Conservation (phyloP, 1,140 invertebrate genomes). For the Phocides pigmalion region DNA sequence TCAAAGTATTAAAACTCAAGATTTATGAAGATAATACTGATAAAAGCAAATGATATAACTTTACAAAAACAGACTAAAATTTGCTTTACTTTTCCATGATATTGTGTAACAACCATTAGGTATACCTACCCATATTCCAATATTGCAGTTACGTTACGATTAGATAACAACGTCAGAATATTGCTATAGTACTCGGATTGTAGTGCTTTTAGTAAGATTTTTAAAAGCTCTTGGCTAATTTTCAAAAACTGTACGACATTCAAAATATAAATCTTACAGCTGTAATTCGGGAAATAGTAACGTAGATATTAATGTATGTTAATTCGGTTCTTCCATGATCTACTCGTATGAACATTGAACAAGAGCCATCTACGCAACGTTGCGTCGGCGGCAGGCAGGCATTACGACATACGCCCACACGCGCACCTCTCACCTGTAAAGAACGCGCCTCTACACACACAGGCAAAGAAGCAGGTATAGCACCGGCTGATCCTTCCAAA, state of each 20-base stretch:
- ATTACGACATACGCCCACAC: conserved; percentile 74
- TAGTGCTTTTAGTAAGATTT: not conserved
- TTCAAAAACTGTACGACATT: not conserved
- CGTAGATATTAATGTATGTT: too few relatives aligned
- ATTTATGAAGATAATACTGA: not conserved
- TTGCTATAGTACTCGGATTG: not conserved
- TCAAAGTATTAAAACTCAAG: too few relatives aligned
- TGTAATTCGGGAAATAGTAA: too few relatives aligned
- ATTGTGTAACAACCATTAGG: conserved; percentile 4
- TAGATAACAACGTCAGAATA: not conserved
- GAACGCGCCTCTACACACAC: conserved; percentile 41
- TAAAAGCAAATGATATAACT: not conserved
- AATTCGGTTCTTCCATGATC: too few relatives aligned
- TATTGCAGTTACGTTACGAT: not conserved
- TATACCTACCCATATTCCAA: not conserved
- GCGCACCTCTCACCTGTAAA: conserved; percentile 41
- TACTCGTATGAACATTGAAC: too few relatives aligned
- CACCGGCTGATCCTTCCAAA: conserved; percentile 51
- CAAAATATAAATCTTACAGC: conserved; percentile 9
- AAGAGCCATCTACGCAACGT: conserved; percentile 51
- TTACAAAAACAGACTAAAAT: not conserved
- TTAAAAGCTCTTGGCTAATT: too few relatives aligned
- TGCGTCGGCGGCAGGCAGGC: conserved; percentile 58
- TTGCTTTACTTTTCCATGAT: not conserved
- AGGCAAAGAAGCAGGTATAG: conserved; percentile 55